Evolutionary conservation across 2,113 vertebrate species (phyloP).

Genomic region (Otus sunia): DNA sequence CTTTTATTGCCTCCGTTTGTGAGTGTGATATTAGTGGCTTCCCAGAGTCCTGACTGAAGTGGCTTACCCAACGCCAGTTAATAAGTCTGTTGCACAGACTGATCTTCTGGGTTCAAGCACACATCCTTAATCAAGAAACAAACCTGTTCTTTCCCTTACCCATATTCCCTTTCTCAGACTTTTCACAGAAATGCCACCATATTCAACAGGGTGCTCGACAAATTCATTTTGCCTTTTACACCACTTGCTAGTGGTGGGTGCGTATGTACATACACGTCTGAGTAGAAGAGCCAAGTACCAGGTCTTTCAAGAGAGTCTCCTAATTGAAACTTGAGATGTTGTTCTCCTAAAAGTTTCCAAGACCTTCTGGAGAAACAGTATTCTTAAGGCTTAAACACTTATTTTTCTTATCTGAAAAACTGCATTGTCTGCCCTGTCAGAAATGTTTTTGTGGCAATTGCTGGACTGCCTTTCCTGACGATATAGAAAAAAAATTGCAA

Average conservation of each 20-base stretch:
- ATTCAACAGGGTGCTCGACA: background rate
- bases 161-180: background rate
- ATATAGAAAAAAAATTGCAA: background rate
- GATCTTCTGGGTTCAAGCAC: background rate
- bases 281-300: background rate
- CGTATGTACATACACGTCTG: accelerated
- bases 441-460: background rate
- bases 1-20: background rate
- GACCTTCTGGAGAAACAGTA: background rate
- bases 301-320: background rate
- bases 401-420: background rate
- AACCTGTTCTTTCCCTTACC: background rate
- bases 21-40: background rate
- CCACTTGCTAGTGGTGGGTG: background rate
- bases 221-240: background rate
- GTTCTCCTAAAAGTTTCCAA: background rate
- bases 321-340: background rate
- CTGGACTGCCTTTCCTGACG: background rate
- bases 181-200: background rate
- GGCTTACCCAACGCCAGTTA: background rate
- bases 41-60: background rate
- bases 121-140: background rate
- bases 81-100: background rate
- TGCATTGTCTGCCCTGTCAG: background rate
- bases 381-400: background rate